phyloP scores from a whole-genome alignment of 2,888 invertebrate genomes.

The Drosophila fulvimacula region DNA sequence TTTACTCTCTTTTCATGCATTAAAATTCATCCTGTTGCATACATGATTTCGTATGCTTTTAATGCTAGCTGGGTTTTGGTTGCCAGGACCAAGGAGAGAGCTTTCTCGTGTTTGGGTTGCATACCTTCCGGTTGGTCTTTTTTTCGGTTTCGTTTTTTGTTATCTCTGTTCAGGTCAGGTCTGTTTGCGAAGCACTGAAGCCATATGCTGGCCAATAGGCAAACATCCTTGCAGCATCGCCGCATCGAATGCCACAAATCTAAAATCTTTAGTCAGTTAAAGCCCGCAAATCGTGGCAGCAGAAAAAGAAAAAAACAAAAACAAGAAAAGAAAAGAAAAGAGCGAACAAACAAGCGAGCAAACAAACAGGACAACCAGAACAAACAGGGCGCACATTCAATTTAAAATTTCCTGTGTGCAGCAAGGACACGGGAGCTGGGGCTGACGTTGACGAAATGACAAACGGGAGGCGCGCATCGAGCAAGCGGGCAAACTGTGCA shows the following conservation, averaged over 20 bases:
- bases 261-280: constrained; percentile 21
- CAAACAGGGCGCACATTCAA: constrained; percentile 62
- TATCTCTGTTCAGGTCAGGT: neutral
- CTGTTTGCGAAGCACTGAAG: constrained; percentile 9
- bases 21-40: neutral
- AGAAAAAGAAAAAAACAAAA: constrained; percentile 19
- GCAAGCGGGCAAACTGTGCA: constrained; percentile 53
- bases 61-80: neutral
- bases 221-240: constrained; percentile 15
- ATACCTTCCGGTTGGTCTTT: neutral
- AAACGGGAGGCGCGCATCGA: constrained; percentile 59
- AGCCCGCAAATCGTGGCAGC: constrained; percentile 40
- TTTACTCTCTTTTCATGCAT: neutral
- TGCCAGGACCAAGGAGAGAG: neutral
- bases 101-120: constrained; percentile 11
- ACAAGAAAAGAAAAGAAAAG: neutral
- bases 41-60: neutral
- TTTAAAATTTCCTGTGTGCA: constrained; percentile 70
- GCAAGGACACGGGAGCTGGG: constrained; percentile 26
- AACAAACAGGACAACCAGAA: constrained; percentile 26
- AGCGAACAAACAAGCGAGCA: constrained; percentile 27
- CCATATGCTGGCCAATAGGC: constrained; percentile 19
- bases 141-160: neutral
- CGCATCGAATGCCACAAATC: constrained; percentile 30
- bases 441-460: constrained; percentile 56